Conservation (phyloP, 92 coral and sea anemone genomes). For the Umimayanthus kanabou region DNA sequence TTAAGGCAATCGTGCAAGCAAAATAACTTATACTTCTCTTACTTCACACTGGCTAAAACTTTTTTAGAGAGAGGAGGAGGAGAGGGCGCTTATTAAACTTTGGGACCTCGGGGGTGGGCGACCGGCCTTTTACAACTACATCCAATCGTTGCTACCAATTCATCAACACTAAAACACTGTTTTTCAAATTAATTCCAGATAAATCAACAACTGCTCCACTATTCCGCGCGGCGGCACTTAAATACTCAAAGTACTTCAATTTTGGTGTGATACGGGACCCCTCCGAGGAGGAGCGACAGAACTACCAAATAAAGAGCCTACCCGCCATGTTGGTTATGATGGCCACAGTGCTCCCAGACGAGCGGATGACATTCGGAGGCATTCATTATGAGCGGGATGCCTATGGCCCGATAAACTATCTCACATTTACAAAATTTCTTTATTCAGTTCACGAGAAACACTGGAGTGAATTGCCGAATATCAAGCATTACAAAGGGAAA, state of each 20-base stretch:
- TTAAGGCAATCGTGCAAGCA: no score
- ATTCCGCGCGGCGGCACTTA: slow-evolving; percentile 77
- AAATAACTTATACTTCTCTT: no score
- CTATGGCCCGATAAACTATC: slow-evolving; percentile 79
- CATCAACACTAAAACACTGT: background rate
- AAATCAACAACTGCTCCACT: slow-evolving; percentile 71
- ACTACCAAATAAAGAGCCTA: slow-evolving; percentile 56
- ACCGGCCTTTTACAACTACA: no score
- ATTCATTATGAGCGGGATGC: slow-evolving; percentile 69
- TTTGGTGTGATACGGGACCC: slow-evolving; percentile 83
- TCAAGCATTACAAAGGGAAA: slow-evolving; percentile 70
- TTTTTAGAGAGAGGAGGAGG: no score
- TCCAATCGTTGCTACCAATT: background rate
- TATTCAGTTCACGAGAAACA: slow-evolving; percentile 90
- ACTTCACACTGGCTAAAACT: no score
- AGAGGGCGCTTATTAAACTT: no score
- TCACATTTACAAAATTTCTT: slow-evolving; percentile 77
- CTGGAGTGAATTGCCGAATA: slow-evolving; percentile 77
- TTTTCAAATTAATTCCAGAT: slow-evolving; percentile 52
- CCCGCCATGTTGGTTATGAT: slow-evolving; percentile 78
- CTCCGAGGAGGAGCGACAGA: slow-evolving; percentile 51
- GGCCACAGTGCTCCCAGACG: slow-evolving; percentile 60
- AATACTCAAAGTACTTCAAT: slow-evolving; percentile 83
- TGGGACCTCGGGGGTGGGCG: no score
- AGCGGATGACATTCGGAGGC: slow-evolving; percentile 63